These are phyloP conservation scores for Aphelenchoides besseyi DNA, from an alignment of 1,140 invertebrate species.

Conservation along the genomic window DNA sequence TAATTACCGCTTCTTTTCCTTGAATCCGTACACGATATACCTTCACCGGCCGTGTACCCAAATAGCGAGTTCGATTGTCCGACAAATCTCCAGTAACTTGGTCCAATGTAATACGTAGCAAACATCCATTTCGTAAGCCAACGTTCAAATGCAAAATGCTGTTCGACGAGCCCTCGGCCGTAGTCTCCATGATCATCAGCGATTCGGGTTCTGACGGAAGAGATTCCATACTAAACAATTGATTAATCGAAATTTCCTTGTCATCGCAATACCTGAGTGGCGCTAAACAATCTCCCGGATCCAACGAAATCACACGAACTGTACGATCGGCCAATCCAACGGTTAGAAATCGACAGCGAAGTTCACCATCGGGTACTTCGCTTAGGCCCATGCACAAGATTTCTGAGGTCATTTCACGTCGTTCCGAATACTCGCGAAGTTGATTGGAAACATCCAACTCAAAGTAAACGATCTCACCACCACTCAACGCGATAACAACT, in stretches of 20 bases:
- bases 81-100: constrained; percentile 92
- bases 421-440: constrained; percentile 93
- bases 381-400: constrained; percentile 97
- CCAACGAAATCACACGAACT: constrained; percentile 92
- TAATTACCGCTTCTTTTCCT: constrained; percentile 80
- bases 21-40: constrained; percentile 91
- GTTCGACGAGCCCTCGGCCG: constrained; percentile 63
- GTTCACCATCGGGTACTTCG: constrained; percentile 87
- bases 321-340: constrained; percentile 94
- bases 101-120: constrained; percentile 90
- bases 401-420: constrained; percentile 91
- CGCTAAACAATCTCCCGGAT: constrained; percentile 69
- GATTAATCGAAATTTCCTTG: background rate
- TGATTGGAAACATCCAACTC: constrained; percentile 98
- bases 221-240: constrained; percentile 87
- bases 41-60: constrained; percentile 90
- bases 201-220: constrained; percentile 93
- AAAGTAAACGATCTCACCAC: constrained; percentile 97
- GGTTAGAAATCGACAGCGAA: constrained; percentile 89
- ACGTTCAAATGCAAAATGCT: constrained; percentile 88
- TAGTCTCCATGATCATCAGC: constrained; percentile 90
- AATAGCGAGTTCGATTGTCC: constrained; percentile 90
- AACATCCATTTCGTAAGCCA: constrained; percentile 91
- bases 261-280: constrained; percentile 51
- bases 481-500: constrained; percentile 93